Conservation (phyloP, 2,113 vertebrate genomes). For the Gadus macrocephalus region DNA sequence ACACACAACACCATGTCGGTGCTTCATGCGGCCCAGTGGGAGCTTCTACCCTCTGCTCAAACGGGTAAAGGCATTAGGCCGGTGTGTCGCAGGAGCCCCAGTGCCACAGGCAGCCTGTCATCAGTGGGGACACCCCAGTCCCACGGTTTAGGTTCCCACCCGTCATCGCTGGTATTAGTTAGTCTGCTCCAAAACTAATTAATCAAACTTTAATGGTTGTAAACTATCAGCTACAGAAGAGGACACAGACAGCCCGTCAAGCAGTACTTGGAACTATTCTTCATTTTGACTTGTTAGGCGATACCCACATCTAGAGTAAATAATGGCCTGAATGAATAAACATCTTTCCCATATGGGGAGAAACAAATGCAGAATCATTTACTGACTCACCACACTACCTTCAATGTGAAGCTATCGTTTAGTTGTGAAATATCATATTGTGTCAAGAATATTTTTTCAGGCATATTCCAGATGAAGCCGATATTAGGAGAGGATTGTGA, state of each 20-base stretch:
- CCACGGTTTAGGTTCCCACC: constrained; percentile 29
- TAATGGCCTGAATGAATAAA: not conserved
- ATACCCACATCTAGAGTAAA: not conserved
- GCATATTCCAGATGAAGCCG: constrained; percentile 3
- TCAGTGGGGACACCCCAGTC: constrained; percentile 29
- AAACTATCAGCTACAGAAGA: constrained; percentile 29
- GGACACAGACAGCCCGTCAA: not conserved
- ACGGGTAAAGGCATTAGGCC: not conserved
- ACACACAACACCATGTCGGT: not conserved
- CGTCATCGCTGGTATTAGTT: constrained; percentile 38
- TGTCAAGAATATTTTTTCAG: not conserved
- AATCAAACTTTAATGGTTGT: constrained; percentile 27
- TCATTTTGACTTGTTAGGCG: constrained; percentile 4
- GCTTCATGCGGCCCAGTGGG: not conserved
- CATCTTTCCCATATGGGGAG: no score
- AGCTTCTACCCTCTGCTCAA: not conserved
- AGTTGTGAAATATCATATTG: not conserved
- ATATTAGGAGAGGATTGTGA: constrained; percentile 10
- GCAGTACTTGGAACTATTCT: no score
- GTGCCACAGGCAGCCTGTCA: constrained; percentile 19
- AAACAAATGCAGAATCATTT: no score
- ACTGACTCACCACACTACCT: no score
- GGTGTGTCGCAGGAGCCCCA: not conserved
- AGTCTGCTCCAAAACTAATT: constrained; percentile 37
- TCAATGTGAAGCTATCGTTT: no score